phyloP scores from a whole-genome alignment of 2,888 invertebrate species.

The Crioceris asparagi region DNA sequence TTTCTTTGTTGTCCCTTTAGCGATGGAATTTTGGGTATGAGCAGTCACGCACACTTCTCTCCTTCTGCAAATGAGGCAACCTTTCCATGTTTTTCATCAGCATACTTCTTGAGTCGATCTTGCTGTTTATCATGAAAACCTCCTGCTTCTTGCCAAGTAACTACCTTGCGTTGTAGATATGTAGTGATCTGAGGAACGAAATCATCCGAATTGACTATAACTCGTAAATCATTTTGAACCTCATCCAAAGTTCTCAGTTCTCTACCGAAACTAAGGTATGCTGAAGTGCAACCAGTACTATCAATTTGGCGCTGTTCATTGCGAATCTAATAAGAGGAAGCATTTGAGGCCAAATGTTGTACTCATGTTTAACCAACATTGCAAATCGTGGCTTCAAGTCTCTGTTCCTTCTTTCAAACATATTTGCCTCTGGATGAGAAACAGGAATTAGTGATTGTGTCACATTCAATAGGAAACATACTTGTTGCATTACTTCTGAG shows the following conservation, averaged over 20 bases:
- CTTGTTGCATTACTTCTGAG: slow-evolving; percentile 26
- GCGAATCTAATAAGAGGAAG: slow-evolving; percentile 31
- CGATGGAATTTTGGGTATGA: slow-evolving; percentile 2
- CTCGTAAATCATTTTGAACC: slow-evolving; percentile 8
- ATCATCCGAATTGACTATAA: slow-evolving; percentile 4
- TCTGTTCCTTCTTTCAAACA: slow-evolving; percentile 21
- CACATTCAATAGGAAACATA: slow-evolving; percentile 16
- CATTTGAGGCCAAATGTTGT: slow-evolving; percentile 26
- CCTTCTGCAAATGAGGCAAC: slow-evolving; percentile 1
- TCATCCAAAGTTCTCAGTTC: slow-evolving; percentile 30
- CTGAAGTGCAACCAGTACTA: slow-evolving; percentile 26
- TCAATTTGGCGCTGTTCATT: slow-evolving; percentile 27
- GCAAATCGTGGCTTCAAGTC: slow-evolving; percentile 27
- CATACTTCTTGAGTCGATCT: slow-evolving; percentile 4
- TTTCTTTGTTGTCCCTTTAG: slow-evolving; percentile 8
- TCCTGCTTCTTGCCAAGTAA: slow-evolving; percentile 9
- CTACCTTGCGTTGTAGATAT: slow-evolving; percentile 7
- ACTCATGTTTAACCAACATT: slow-evolving; percentile 24
- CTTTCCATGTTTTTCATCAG: slow-evolving; percentile 3
- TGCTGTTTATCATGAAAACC: slow-evolving; percentile 2
- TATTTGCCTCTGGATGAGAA: slow-evolving; percentile 18
- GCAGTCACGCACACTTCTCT: slow-evolving; percentile 5
- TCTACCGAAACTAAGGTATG: slow-evolving; percentile 29
- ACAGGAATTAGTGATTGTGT: slow-evolving; percentile 9
- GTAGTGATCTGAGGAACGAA: slow-evolving; percentile 25